Base-by-base conservation (phyloP, 30 jellyfish, hydroid and myxozoan species). In the Chrysaora quinquecirrha region DNA sequence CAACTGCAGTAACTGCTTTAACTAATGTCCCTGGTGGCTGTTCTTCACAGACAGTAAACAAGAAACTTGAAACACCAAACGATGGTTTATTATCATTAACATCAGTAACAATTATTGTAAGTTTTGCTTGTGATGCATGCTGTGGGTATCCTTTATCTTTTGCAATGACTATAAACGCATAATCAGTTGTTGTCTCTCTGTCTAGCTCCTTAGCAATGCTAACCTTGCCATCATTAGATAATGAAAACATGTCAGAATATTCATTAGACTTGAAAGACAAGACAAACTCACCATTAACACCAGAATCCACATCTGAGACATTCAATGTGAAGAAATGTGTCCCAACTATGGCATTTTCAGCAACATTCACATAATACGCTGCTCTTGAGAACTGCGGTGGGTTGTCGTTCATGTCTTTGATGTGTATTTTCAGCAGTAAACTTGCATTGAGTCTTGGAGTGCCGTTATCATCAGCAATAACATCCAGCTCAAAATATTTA, bases 231-330 rank as follows among this genome's bases (percentile, higher is more conserved):
- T 87, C 81, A 24, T 52, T 52, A 16, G 64, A 23, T 14, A 86
- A 22, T 19, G 48, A 16, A 71, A 93, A 93, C 65, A 60, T 30
- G 23, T 82, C 67, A 11, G 95, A 25, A 49, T 86, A 32, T 28
- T 22, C 60, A 2, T 81, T 20, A 33, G 61, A 63, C 34, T 47
- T 76, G 21, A 95, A 49, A 23, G 80, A 0, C 52, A 72, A 68
- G 2, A 25, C 24, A 28, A 88, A 71, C 48, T 75, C 72, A 0
- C 97, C 99, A 75, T 95, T 86, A 18, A 30, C 25, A 11, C 99
- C 97, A 19, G 97, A 84, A 80, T 95, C 99, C 14, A 94, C 90
- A 73, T 95, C 99, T 19, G 97, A 22, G 47, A 92, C 99, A 48
- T 84, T 76, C 30, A 95, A 50, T 19, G 72, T 76, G 66, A 81